Conservation (phyloP, 2,113 vertebrate genomes). For the Catharus fuscescens region DNA sequence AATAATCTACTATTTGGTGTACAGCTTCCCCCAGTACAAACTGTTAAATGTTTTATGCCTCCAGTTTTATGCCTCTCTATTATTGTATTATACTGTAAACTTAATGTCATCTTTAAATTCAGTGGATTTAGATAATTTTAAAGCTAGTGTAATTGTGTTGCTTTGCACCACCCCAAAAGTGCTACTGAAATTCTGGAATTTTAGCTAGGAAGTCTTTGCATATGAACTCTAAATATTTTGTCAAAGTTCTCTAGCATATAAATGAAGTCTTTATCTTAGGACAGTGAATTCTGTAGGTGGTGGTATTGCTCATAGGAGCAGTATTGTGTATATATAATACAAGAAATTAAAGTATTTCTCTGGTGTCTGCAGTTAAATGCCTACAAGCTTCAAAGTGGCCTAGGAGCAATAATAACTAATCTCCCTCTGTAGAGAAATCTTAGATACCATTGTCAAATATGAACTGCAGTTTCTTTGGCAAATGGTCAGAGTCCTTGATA, state of each 20-base stretch:
- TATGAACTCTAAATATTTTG: background rate
- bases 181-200: background rate
- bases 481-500: background rate
- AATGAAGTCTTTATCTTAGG: background rate
- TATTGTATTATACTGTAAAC: background rate
- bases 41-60: background rate
- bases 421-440: background rate
- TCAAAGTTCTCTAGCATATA: background rate
- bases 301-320: background rate
- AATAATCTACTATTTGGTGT: background rate
- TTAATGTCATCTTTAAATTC: background rate
- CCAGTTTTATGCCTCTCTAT: background rate
- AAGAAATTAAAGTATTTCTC: background rate
- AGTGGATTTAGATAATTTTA: background rate
- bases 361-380: background rate
- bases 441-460: background rate
- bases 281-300: background rate
- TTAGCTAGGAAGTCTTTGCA: background rate
- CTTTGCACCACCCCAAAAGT: background rate
- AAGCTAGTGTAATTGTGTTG: background rate
- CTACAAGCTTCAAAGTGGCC: background rate
- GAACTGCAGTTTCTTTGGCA: background rate
- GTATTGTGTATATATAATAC: background rate
- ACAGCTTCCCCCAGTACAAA: background rate
- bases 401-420: background rate